Evolutionary conservation across 2,888 invertebrate genomes (phyloP), one percentile per base, ranked within the genome.

Genomic region (Strigamia maritima): DNA sequence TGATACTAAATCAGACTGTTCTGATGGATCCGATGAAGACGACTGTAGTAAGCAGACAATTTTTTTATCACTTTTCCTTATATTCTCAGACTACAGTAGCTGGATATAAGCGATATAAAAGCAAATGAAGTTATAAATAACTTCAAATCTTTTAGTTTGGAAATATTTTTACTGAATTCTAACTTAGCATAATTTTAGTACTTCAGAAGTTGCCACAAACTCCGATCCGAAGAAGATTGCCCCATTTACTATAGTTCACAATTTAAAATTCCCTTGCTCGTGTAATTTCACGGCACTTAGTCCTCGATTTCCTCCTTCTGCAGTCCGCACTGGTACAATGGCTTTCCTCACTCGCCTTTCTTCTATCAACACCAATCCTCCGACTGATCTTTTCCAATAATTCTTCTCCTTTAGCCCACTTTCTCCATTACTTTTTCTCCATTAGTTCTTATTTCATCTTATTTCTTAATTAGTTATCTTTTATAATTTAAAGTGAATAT

Each of bases 1-100:
- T 82, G 87, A 88, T 82, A 82, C 84, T 4, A 81, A 82, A 10
- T 38, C 79, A 0, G 87, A 88, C 82, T 88, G 88, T 80, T 83
- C 84, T 0, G 84, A 85, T 49, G 86, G 84, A 4, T 84, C 84
- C 75, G 88, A 88, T 81, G 88, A 88, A 81, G 79, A 82, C 7
- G 84, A 85, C 79, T 88, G 88, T 82, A 86, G 86, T 86, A 80
- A 84, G 85, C 84, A 76, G 3, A 4, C 1, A 1, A 6, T 6
- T 22, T 6, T 19, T 19, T 4, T 22, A 1, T 19, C 54, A 0
- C 16, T 16, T 2, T 35, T 35, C 35, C 44, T 14, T 54, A 19
- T 19, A 54, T 19, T 54, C 54, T 19, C 8, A 54, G 6, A 54
- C 54, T 14, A 16, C 19, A 8, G 22, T 19, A n/a, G 16, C 54